A percentile compares a stretch with the other conserved stretches of the same genome.
Conservation (phyloP, 2,113 vertebrate genomes). For the Tiliqua scincoides region DNA sequence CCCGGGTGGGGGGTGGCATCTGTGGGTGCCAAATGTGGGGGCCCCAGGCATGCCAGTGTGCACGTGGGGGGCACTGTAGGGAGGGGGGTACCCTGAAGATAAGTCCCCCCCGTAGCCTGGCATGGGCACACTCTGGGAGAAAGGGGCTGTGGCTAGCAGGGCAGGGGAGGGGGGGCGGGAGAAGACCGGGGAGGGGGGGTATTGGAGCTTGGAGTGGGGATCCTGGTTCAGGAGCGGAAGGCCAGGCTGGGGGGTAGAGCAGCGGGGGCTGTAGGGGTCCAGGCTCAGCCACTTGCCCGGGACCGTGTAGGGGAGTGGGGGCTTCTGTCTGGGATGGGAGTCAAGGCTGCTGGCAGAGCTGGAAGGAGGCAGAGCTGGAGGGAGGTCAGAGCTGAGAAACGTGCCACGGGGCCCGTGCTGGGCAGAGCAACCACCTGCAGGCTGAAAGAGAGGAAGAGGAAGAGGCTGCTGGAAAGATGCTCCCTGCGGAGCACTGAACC, state of each 20-base stretch:
- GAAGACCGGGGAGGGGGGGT: neutral
- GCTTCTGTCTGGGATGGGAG: constrained; percentile 58
- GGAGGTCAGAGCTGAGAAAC: constrained; percentile 64
- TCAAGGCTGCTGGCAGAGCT: constrained; percentile 21
- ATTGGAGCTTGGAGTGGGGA: constrained; percentile 54
- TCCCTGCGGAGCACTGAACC: too few relatives aligned
- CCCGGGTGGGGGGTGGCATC: constrained; percentile 58
- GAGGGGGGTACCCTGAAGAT: constrained; percentile 59
- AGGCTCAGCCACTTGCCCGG: constrained; percentile 48
- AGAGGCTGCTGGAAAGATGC: neutral
- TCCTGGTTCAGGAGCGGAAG: neutral
- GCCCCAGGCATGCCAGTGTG: neutral
- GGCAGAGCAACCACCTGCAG: constrained; percentile 49
- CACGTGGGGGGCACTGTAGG: constrained; percentile 51
- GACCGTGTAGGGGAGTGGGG: constrained; percentile 43
- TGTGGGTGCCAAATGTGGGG: neutral
- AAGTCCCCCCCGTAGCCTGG: constrained; percentile 65
- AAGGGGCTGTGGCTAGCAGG: constrained; percentile 48
- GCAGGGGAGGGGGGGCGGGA: constrained; percentile 68
- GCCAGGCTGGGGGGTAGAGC: neutral
- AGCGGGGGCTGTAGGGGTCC: constrained; percentile 38
- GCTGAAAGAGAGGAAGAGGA: constrained; percentile 58
- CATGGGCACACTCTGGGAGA: constrained; percentile 35
- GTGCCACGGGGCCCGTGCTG: constrained; percentile 49
- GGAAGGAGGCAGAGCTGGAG: constrained; percentile 52